Evolutionary conservation across 2,113 vertebrate genomes (phyloP), one percentile per base, ranked within the genome.

Genomic region (Rhizomys pruinosus): DNA sequence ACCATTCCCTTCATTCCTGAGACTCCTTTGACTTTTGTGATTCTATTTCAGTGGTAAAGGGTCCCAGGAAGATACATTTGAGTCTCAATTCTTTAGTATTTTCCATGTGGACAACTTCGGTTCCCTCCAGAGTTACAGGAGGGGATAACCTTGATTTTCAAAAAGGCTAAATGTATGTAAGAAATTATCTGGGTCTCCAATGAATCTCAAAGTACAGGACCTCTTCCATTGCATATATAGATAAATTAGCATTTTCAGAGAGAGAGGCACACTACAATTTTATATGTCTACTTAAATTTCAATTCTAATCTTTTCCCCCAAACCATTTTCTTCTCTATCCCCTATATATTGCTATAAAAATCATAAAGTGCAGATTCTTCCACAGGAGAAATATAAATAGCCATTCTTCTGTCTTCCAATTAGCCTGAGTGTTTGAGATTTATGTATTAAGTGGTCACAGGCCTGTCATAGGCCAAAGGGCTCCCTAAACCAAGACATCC

Each of bases 41-140:
- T 94, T 77, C 32, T 85, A 8, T 57, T 85, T 20, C 32, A 20
- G 15, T 79, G 11, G 52, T 39, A 72, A 93, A 92, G 39, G 27
- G 32, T 12, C 17, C 63, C 20, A 76, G 32, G 12, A 7, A 44
- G 32, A 44, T 77, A 87, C 19, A 32, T 72, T 72, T 89, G 74
- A 82, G 25, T 95, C 61, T 76, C 37, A 84, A 55, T 81, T 76
- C 66, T 90, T 92, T 93, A 87, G 39, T 77, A 87, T 76, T 90
- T 1, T 77, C 61, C 71, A 88, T 93, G 57, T 82, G 39, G 27
- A 94, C 15, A 93, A 39, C 44, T 80, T 37, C 66, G 87, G 44
- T 55, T 29, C 47, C 34, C 23, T 85, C 64, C 69, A 64, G 29
- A 47, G 52, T 89, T 61, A 73, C 12, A 78, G n/a, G 15, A 22